Evolutionary conservation across 2,113 vertebrate genomes (phyloP), one percentile per base, ranked within the genome.

Genomic region (Jacana jacana): DNA sequence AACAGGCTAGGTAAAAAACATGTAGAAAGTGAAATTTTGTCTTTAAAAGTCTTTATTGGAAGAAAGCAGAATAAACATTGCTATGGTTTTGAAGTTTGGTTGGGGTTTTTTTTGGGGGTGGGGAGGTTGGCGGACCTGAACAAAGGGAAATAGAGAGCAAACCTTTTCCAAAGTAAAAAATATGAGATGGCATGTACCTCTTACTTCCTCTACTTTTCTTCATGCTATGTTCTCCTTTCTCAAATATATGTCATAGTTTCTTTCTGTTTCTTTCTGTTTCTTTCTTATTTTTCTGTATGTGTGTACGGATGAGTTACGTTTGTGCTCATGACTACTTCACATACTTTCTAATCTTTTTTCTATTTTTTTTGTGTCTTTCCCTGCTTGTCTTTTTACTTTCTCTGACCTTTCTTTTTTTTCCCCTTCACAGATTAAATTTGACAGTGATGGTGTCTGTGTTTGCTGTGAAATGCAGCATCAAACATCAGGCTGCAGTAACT

Each of bases 381-480:
- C 22, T 11, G 4, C 39, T 63, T 46, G 46, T 46, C 46, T 86
- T 86, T 75, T 31, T 85, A 44, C 48, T 91, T 80, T 72, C 33
- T 46, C 76, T 97, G 76, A 85, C 73, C 48, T 65, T 93, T 88
- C 73, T 54, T 63, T 93, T 88, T 87, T 92, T 75, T 24, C 4
- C 27, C 5, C 44, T 93, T 92, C 48, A 17, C 93, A 99, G 98
- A 98, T 99, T 64, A 99, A 98, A 97, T 99, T 99, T 22, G 99
- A 99, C 98, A 99, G 99, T 17, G 99, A 99, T 68, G 99, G 99
- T 70, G 99, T 99, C 95, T 99, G 99, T 85, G 99, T 99, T 54
- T 99, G 99, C 98, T 99, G 99, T 54, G 99, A 99, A 95, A 98
- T 99, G 48, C 99, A 99, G 95, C 99, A 99, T 91, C 99, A 98